Conservation (phyloP, 2,888 invertebrate genomes). For the Athalia rosae region DNA sequence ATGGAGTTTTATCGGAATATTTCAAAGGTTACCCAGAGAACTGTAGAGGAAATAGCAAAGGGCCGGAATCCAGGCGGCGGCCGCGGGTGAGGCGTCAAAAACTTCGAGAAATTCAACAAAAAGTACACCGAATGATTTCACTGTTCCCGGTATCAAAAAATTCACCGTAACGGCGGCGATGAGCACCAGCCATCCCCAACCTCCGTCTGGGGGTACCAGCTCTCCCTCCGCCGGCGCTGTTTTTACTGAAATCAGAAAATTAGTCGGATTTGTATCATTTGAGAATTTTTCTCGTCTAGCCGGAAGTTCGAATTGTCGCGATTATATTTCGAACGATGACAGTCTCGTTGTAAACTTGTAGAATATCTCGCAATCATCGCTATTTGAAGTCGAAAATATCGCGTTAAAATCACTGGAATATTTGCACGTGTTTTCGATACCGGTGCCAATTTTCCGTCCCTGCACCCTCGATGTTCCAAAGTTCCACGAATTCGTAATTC, state of each 20-base stretch:
- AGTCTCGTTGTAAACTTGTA: no score
- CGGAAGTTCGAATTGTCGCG: no score
- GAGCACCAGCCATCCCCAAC: conserved; percentile 89
- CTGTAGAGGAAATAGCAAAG: conserved; percentile 92
- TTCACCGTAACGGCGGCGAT: conserved; percentile 86
- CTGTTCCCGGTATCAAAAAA: conserved; percentile 89
- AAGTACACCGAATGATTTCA: conserved; percentile 91
- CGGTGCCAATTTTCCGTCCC: no score
- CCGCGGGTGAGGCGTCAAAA: conserved; percentile 81
- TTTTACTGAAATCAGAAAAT: conserved; percentile 54
- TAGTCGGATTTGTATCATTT: neutral
- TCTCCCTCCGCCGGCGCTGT: conserved; percentile 77
- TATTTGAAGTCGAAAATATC: no score
- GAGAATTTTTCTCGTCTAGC: neutral
- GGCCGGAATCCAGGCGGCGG: conserved; percentile 90
- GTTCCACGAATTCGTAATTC: no score
- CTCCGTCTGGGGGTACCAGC: conserved; percentile 88
- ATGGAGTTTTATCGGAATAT: conserved; percentile 1
- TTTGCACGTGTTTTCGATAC: no score
- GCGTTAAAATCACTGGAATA: no score
- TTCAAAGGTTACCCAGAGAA: conserved; percentile 81
- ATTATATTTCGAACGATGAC: no score
- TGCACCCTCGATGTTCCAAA: no score
- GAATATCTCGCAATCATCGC: no score
- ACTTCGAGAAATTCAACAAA: conserved; percentile 88